Evolutionary conservation across 2,113 vertebrate species (phyloP), one percentile per base, ranked within the genome.

Genomic region (Muscicapa adusta): DNA sequence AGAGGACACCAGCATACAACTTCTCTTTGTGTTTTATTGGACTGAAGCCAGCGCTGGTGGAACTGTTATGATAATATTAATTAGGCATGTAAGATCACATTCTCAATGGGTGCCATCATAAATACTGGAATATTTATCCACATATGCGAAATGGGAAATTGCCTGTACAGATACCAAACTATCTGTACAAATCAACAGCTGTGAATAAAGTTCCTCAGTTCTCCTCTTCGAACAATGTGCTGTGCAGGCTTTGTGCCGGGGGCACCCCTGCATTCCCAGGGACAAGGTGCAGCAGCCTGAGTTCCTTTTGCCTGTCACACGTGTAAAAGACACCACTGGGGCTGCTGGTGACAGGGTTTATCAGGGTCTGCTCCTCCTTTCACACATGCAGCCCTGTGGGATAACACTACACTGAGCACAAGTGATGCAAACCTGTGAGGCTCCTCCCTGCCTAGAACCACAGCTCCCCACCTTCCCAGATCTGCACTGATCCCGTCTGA

Each of bases 21-120:
- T 94, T 93, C 91, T 66, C 93, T 95, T 96, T 95, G 88, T 96
- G 51, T 86, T 95, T 73, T 53, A 83, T 17, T 96, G 93, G 91
- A 67, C 68, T 66, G 88, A 67, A 84, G 90, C 89, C 88, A 96
- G 60, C 0, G 0, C 45, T 93, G 85, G 94, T 85, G 43, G 88
- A 91, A 94, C 89, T 80, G 85, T 88, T 95, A 91, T 38, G 88
- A 95, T 90, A 90, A 96, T 80, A 94, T 94, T 96, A 96, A 96
- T 95, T 86, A 93, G 82, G 82, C 79, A 80, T 48, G 88, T 91
- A 93, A 95, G 94, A 95, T 94, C 93, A 86, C 90, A 93, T 94
- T 95, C 95, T 93, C 96, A 96, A 63, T 88, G 83, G 72, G 26
- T 40, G 79, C 75, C 76, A 91, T 90, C 91, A 83, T 71, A 93